phyloP scores from a whole-genome alignment of 1,140 invertebrate species.

The Trypoxylus dichotomus region DNA sequence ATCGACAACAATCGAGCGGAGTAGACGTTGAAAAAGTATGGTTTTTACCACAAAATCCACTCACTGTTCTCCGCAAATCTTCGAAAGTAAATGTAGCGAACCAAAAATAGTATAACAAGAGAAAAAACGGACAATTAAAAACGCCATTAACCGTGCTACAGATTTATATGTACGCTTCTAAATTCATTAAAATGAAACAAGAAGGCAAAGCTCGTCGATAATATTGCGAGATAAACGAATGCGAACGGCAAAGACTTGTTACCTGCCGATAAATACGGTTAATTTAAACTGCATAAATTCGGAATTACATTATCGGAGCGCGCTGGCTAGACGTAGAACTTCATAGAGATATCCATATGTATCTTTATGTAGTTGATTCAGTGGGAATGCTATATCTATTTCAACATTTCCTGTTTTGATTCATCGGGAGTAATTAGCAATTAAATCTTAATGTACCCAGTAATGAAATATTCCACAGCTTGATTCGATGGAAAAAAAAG shows the following conservation, averaged over 20 bases:
- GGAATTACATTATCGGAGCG: not conserved
- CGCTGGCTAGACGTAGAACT: too few relatives aligned
- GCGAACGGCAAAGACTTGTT: not conserved
- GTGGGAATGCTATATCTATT: not conserved
- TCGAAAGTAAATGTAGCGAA: too few relatives aligned
- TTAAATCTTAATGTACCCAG: not conserved
- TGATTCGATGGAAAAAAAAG: too few relatives aligned
- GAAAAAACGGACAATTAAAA: not conserved
- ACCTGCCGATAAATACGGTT: not conserved
- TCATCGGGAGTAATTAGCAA: not conserved
- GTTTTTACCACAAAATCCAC: too few relatives aligned
- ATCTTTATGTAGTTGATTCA: not conserved
- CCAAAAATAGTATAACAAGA: too few relatives aligned
- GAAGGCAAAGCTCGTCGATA: not conserved
- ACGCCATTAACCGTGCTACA: not conserved
- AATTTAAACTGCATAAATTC: conserved; percentile 7
- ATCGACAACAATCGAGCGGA: not conserved
- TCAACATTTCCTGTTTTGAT: not conserved
- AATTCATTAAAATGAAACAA: not conserved
- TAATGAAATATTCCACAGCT: not conserved
- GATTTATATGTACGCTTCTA: not conserved
- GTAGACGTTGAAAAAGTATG: not conserved
- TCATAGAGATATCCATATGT: too few relatives aligned
- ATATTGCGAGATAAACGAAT: not conserved
- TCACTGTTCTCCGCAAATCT: too few relatives aligned